Evolutionary conservation across 2,888 invertebrate species (phyloP), one percentile per base, ranked within the genome.

Genomic region (Deilephila elpenor): DNA sequence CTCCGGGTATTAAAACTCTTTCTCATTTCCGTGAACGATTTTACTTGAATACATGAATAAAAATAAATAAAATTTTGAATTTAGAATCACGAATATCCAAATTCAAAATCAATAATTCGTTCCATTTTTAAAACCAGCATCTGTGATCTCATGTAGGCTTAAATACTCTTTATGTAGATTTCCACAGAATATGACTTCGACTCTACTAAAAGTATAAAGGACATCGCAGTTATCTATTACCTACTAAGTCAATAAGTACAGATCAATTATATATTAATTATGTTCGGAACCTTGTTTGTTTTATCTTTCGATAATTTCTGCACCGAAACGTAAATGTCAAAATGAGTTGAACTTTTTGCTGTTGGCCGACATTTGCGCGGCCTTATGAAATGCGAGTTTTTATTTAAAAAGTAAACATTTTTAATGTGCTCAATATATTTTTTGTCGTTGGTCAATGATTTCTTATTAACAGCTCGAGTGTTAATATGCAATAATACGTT

Each of bases 371-470:
- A 53, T 71, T 71, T 56, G n/a, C 59, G 34, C 67, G 67, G 44
- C 67, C 67, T 67, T 51, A 59, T 71, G 59, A 71, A 71, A 59
- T 59, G 59, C 34, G 59, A 20, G 20, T 71, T 59, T 71, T 67
- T 59, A 73, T 73, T 70, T 56, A 59, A 73, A 44, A 71, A 59
- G 71, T 71, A 71, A 59, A 59, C 34, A 59, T 59, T 71, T 59
- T 59, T 37, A 71, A 71, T n/a, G 20, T 59, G 59, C 11, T 71
- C 59, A 17, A 71, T 71, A 75, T 76, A 73, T 72, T 71, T 78
- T 73, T 73, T 64, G n/a, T 72, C 59, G 61, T 75, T 70, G 75
- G 71, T 61, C 62, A 74, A 51, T 72, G 19, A 56, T 59, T 29
- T 62, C 71, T 74, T 73, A 75, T 62, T 67, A 44, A 25, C 44